Evolutionary conservation across 1,140 invertebrate genomes (phyloP).

Genomic region (Brachystomella parvula): DNA sequence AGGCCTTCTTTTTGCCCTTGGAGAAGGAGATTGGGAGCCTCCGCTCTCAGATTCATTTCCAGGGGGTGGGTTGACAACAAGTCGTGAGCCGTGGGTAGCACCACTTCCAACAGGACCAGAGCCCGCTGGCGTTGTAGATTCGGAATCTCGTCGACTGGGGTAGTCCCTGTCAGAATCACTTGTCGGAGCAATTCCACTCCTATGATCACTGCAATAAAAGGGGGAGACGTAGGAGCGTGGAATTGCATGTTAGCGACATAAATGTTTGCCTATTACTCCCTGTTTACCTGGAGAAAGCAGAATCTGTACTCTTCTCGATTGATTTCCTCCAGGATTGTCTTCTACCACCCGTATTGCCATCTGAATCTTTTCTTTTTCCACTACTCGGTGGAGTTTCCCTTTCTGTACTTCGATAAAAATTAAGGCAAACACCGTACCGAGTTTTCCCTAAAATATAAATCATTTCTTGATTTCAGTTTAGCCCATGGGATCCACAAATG

Average conservation of each 20-base stretch:
- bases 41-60: constrained; percentile 76
- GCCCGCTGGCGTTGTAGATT: constrained; percentile 44
- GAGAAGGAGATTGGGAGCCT: constrained; percentile 74
- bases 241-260: background rate
- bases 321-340: constrained; percentile 80
- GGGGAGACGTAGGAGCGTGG: too few relatives aligned
- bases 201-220: constrained; percentile 78
- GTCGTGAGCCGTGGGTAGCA: constrained; percentile 45
- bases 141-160: constrained; percentile 55
- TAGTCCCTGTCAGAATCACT: constrained; percentile 80
- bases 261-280: background rate
- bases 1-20: constrained; percentile 67
- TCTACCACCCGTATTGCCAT: constrained; percentile 53
- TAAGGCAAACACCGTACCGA: constrained; percentile 92
- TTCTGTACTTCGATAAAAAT: constrained; percentile 91
- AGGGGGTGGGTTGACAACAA: constrained; percentile 55
- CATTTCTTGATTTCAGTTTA: background rate
- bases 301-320: constrained; percentile 82
- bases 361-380: constrained; percentile 38
- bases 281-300: constrained; percentile 80
- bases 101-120: constrained; percentile 33
- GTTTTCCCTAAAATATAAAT: constrained; percentile 57
- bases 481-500: background rate
- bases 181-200: constrained; percentile 67
- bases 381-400: constrained; percentile 44